Evolutionary conservation across 30 jellyfish, hydroid and myxozoan species (phyloP), one percentile per base, ranked within the genome.

Genomic region (Pelagia noctiluca): DNA sequence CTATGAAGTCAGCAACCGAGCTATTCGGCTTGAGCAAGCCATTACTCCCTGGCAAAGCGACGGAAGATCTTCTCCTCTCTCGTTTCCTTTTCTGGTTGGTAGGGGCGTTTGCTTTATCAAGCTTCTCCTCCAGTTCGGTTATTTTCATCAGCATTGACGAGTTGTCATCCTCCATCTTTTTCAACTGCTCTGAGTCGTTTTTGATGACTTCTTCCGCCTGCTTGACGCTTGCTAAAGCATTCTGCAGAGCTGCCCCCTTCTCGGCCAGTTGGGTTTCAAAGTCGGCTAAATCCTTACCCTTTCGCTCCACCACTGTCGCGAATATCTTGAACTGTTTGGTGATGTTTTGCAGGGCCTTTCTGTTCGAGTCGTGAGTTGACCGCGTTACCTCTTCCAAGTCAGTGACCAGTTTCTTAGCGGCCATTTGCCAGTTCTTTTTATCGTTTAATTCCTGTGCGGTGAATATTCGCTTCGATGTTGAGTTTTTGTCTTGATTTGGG

Each of bases 361-460:
- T 77, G 11, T 33, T 54, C 19, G 50, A 28, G 8, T 66, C 80
- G 5, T 81, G 97, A 16, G 89, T 66, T 18, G 54, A 23, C 33
- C 69, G 32, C 13, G 52, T n/a, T 22, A 36, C 75, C 38, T 88
- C 92, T 10, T 88, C 93, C 0, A 88, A 57, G 37, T 79, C 76
- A 3, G 30, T 57, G 1, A 81, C 25, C 7, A 88, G 30, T 50
- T 78, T 75, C 81, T 72, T 71, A 11, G 77, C 24, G 48, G 93
- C 89, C 2, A 80, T 21, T 80, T 63, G 46, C 92, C 92, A 80
- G 12, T 78, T 63, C n/a, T 62, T 79, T 57, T 36, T 63, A 30
- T 62, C 86, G 1, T 61, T 71, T 36, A 88, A 68, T 28, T 88
- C 97, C 23, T 65, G 67, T 4, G 92, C 76, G n/a, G 85, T 70